Evolutionary conservation across 2,113 vertebrate genomes (phyloP).

Genomic region (Sceloporus undulatus): DNA sequence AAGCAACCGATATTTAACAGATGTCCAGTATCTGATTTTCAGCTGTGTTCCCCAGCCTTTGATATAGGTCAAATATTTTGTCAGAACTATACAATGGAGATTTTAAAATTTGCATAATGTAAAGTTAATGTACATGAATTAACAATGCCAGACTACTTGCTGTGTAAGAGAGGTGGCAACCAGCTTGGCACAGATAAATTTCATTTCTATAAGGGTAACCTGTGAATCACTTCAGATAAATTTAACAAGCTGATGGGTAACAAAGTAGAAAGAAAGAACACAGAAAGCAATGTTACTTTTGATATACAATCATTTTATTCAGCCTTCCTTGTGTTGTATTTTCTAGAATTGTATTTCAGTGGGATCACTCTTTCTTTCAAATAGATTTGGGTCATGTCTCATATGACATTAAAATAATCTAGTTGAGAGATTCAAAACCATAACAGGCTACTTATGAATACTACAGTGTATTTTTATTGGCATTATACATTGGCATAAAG

Average conservation of each 20-base stretch:
- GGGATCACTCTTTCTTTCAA: constrained; percentile 34
- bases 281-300: not conserved
- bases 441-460: constrained; percentile 15
- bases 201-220: not conserved
- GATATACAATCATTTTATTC: constrained; percentile 30
- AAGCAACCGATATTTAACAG: no score
- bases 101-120: not conserved
- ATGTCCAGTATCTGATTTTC: no score
- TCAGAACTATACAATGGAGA: no score
- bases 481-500: constrained; percentile 16
- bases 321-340: constrained; percentile 1
- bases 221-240: not conserved
- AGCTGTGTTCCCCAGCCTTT: not conserved
- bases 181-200: not conserved
- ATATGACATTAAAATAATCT: constrained; percentile 6
- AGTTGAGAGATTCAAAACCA: constrained; percentile 33
- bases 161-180: not conserved
- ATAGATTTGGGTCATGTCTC: constrained; percentile 28
- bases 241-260: not conserved
- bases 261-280: not conserved
- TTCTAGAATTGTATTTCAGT: constrained; percentile 40
- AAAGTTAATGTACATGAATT: not conserved
- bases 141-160: not conserved
- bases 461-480: constrained; percentile 31
- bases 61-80: not conserved